phyloP scores from a whole-genome alignment of 2,113 vertebrate genomes.

The Calidris pugnax region DNA sequence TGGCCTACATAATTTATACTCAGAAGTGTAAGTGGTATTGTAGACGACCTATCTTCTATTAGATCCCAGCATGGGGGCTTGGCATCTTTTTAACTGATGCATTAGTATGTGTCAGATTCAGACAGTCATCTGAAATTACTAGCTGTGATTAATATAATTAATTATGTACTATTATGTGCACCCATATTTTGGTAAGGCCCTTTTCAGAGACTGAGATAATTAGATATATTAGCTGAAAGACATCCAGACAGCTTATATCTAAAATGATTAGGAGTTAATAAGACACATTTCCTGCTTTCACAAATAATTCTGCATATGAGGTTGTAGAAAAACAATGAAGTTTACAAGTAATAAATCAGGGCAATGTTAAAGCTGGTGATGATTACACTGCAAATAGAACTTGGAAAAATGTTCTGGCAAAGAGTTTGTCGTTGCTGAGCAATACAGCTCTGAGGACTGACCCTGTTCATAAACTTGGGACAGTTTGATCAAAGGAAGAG shows the following conservation, averaged over 20 bases:
- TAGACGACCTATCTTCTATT: background rate
- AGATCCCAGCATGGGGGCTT: background rate
- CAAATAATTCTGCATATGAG: background rate
- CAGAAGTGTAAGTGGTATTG: background rate
- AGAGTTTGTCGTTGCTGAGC: background rate
- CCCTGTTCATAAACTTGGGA: background rate
- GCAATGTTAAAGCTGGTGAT: background rate
- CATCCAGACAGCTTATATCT: background rate
- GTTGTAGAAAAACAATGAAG: background rate
- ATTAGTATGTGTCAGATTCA: background rate
- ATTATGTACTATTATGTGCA: background rate
- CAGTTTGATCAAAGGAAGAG: background rate
- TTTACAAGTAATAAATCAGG: conserved; percentile 6
- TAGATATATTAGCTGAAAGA: conserved; percentile 29
- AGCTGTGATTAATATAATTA: conserved; percentile 10
- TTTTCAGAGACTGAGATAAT: conserved; percentile 11
- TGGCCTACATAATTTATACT: conserved; percentile 16
- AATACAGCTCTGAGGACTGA: background rate
- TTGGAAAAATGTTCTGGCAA: background rate
- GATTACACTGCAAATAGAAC: background rate
- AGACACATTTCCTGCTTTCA: conserved; percentile 18
- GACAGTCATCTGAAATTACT: conserved; percentile 22
- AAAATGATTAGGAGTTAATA: conserved; percentile 25
- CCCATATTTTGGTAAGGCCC: background rate
- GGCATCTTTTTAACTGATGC: background rate